A percentile compares a stretch with the other conserved stretches of the same genome.
Conservation (phyloP, 2,797 vertebrate species). For the Anisognathus igniventris region DNA sequence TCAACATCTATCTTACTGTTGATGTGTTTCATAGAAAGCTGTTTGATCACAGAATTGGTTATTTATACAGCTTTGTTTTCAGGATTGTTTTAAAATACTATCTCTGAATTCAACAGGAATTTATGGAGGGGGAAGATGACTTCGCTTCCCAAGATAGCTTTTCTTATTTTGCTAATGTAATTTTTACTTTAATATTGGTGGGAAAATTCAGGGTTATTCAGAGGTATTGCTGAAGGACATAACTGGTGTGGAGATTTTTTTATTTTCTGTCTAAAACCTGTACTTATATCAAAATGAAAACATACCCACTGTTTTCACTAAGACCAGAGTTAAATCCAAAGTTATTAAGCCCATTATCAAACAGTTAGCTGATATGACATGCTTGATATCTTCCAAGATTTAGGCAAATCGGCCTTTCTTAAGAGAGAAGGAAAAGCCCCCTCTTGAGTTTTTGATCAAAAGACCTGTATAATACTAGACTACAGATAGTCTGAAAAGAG, state of each 20-base stretch:
- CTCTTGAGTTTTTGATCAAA: background rate
- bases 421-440: background rate
- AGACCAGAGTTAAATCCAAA: background rate
- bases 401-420: background rate
- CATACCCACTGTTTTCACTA: background rate
- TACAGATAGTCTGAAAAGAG: background rate
- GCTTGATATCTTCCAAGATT: background rate
- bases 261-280: background rate
- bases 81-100: slow-evolving; percentile 15
- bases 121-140: background rate
- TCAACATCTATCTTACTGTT: background rate
- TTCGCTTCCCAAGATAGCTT: background rate
- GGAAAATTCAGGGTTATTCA: background rate
- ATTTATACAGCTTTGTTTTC: background rate
- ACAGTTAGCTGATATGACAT: background rate
- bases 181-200: background rate
- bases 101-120: background rate
- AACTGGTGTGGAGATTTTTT: background rate
- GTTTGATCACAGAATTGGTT: background rate
- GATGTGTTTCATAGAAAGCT: background rate
- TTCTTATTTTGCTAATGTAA: background rate
- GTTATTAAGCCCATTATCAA: background rate
- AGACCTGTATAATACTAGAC: background rate
- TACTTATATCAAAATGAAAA: background rate
- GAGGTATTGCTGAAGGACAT: background rate